A percentile compares a stretch with the other conserved stretches of the same genome.
Conservation (phyloP, 2,888 invertebrate species). For the Halocaridina rubra region DNA sequence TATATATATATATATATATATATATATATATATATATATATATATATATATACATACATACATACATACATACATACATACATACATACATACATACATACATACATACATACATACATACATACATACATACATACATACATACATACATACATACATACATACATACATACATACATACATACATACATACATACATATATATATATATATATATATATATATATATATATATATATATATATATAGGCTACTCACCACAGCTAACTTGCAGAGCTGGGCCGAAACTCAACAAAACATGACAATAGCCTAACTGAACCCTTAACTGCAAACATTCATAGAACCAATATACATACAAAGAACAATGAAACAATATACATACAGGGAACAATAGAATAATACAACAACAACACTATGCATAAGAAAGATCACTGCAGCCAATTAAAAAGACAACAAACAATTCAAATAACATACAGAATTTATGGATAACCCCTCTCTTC, state of each 20-base stretch:
- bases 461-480: too few relatives aligned
- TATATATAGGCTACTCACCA: too few relatives aligned
- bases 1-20: neutral
- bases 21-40: neutral
- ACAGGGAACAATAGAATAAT: too few relatives aligned
- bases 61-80: neutral
- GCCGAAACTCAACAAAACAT: too few relatives aligned
- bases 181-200: constrained; percentile 4
- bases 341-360: too few relatives aligned
- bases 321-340: too few relatives aligned
- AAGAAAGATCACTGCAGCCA: neutral
- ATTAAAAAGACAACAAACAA: neutral
- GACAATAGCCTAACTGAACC: too few relatives aligned
- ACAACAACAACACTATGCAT: too few relatives aligned
- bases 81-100: constrained; percentile 1
- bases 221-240: neutral
- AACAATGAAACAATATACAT: too few relatives aligned
- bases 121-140: neutral
- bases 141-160: neutral
- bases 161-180: neutral
- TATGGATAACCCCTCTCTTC: too few relatives aligned
- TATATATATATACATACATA: neutral
- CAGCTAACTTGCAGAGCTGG: neutral
- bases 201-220: neutral
- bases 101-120: neutral